Evolutionary conservation across 2,888 invertebrate species (phyloP), one percentile per base, ranked within the genome.

Genomic region (Frankliniella intonsa): DNA sequence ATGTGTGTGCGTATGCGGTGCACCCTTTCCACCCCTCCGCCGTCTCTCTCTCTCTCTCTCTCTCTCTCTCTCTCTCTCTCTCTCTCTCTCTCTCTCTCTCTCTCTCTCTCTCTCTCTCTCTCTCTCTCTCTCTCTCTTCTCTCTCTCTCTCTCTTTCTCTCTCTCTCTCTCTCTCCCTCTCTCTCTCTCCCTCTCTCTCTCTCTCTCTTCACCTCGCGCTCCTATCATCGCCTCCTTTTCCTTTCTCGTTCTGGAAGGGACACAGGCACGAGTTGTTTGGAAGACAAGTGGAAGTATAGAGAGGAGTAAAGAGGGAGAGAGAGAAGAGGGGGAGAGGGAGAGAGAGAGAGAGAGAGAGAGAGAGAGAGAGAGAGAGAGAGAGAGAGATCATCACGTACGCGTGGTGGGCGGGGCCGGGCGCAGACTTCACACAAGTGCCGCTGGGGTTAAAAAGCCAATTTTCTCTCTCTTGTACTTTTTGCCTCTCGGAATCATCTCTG

Each of bases 381-480:
- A 76, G 69, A 76, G 69, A 5, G 69, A 25, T 12, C 22, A 76
- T 76, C 69, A 76, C 69, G 69, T 76, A 76, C 69, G 69, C 12
- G 25, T 25, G 69, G 69, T 76, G 25, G 69, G 69, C 69, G 69
- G 69, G 25, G 69, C 69, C 69, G 69, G 69, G 69, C 69, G 69
- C 69, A 22, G 69, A 76, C 69, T 76, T 76, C 69, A 76, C 69
- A 76, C 69, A 76, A 76, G 69, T 25, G 69, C 69, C 69, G 69
- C 69, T 76, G 69, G 69, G 69, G 69, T 76, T 76, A 76, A 76
- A 76, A 76, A 76, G 69, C 69, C 69, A 76, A 76, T 76, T 76
- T 76, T 76, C 69, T 76, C 69, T 76, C 69, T 76, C 69, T 22
- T 76, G 69, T 76, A 76, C 69, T 76, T 76, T 76, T 76, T 76